phyloP scores from a whole-genome alignment of 1,140 invertebrate genomes.

The Melanaphis sacchari region DNA sequence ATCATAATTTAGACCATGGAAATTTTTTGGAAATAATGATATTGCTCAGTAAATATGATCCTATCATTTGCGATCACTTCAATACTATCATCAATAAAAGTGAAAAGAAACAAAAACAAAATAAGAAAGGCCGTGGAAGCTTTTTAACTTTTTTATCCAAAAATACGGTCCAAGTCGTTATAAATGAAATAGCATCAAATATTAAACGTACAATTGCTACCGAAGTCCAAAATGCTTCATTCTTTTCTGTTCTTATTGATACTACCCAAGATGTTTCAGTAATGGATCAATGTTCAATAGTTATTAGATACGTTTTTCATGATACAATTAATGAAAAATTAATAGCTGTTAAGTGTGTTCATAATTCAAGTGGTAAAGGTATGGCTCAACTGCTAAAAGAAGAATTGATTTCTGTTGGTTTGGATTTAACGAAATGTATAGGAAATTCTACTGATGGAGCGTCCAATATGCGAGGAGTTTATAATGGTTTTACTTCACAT shows the following conservation, averaged over 20 bases:
- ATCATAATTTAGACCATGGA: neutral
- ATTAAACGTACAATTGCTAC: slow-evolving; percentile 21
- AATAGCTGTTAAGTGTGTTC: neutral
- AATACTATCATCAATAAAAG: slow-evolving; percentile 18
- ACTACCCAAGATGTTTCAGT: slow-evolving; percentile 17
- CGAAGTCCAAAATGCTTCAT: neutral
- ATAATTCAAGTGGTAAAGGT: slow-evolving; percentile 16
- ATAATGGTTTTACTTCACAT: slow-evolving; percentile 13
- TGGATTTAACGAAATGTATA: slow-evolving; percentile 20
- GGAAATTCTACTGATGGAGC: slow-evolving; percentile 31
- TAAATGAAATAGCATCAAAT: neutral
- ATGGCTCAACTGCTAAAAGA: slow-evolving; percentile 14
- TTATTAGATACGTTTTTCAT: slow-evolving; percentile 15
- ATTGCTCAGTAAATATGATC: slow-evolving; percentile 3
- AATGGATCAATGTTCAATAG: slow-evolving; percentile 8
- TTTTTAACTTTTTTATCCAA: neutral
- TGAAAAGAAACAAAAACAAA: slow-evolving; percentile 11
- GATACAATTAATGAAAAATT: neutral
- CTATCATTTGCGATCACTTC: slow-evolving; percentile 18
- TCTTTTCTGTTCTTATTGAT: slow-evolving; percentile 25
- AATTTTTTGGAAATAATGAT: slow-evolving; percentile 22
- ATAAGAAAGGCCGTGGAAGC: neutral
- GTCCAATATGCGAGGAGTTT: slow-evolving; percentile 33
- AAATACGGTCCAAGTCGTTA: neutral
- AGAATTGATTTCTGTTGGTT: slow-evolving; percentile 11